These are phyloP conservation scores for Chloroclysta siterata DNA, from an alignment of 2,888 invertebrate species.

Conservation along the genomic window DNA sequence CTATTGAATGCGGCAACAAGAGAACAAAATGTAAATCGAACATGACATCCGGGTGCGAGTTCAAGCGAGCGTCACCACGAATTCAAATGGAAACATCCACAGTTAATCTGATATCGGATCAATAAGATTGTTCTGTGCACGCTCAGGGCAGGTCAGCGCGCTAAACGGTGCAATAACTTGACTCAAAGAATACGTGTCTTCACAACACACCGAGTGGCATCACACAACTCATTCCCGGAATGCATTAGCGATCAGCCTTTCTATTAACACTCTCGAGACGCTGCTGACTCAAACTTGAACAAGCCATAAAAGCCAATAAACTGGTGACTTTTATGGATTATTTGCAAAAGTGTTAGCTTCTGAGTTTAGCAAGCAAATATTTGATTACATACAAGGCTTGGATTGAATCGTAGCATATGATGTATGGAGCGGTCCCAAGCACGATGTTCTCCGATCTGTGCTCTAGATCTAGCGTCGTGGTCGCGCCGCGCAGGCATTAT, in stretches of 20 bases:
- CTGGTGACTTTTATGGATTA: constrained; percentile 52
- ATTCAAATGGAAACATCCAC: constrained; percentile 76
- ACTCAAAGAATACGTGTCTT: constrained; percentile 50
- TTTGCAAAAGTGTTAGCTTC: constrained; percentile 49
- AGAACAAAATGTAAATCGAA: constrained; percentile 72
- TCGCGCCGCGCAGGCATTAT: constrained; percentile 72
- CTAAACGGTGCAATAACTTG: constrained; percentile 73
- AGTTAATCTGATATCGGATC: constrained; percentile 77
- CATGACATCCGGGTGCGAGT: constrained; percentile 81
- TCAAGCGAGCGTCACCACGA: constrained; percentile 71
- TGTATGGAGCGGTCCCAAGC: constrained; percentile 62
- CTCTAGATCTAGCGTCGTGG: constrained; percentile 76
- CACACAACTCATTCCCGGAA: constrained; percentile 47
- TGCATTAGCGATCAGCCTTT: constrained; percentile 50
- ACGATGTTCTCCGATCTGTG: constrained; percentile 65
- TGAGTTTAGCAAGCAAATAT: constrained; percentile 48
- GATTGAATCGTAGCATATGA: constrained; percentile 66
- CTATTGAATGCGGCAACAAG: constrained; percentile 66
- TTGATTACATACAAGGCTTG: constrained; percentile 45
- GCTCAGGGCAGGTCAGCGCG: constrained; percentile 70
- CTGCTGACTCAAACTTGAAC: constrained; percentile 62
- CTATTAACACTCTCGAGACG: constrained; percentile 51
- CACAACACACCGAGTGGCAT: constrained; percentile 42
- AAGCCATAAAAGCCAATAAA: constrained; percentile 60
- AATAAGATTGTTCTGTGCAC: constrained; percentile 70